Evolutionary conservation across 1,140 invertebrate genomes (phyloP).

Genomic region (Tetraneura akinire): DNA sequence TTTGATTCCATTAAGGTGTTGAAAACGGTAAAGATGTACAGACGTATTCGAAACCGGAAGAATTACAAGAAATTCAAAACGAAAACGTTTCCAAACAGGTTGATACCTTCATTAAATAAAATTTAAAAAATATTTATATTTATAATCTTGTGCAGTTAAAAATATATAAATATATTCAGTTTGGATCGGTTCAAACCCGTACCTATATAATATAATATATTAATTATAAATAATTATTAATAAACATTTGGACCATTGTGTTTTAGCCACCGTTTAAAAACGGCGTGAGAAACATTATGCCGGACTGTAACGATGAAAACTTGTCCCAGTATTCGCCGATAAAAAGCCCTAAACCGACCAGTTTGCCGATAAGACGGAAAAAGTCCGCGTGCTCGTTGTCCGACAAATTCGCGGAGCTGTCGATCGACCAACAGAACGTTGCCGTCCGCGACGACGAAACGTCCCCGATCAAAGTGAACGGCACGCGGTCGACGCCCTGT

Average conservation of each 20-base stretch:
- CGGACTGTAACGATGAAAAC: not conserved
- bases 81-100: constrained; percentile 32
- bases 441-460: not conserved
- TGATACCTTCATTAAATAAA: not conserved
- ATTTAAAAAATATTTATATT: too few species aligned
- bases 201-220: too few species aligned
- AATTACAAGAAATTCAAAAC: constrained; percentile 45
- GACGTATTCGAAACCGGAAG: constrained; percentile 19
- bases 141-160: too few species aligned
- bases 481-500: constrained; percentile 8
- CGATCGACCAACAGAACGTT: not conserved
- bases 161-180: too few species aligned
- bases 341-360: constrained; percentile 2
- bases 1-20: not conserved
- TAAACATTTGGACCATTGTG: too few species aligned
- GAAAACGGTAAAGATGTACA: constrained; percentile 19
- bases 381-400: constrained; percentile 17
- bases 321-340: not conserved
- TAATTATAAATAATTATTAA: too few species aligned
- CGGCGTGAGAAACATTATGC: constrained; percentile 24
- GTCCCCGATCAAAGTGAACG: not conserved
- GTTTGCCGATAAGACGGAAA: constrained; percentile 22
- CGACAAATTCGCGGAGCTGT: not conserved
- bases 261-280: constrained; percentile 32
- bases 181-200: too few species aligned